phyloP scores from a whole-genome alignment of 1,140 invertebrate genomes.

The Heliconius hewitsoni region DNA sequence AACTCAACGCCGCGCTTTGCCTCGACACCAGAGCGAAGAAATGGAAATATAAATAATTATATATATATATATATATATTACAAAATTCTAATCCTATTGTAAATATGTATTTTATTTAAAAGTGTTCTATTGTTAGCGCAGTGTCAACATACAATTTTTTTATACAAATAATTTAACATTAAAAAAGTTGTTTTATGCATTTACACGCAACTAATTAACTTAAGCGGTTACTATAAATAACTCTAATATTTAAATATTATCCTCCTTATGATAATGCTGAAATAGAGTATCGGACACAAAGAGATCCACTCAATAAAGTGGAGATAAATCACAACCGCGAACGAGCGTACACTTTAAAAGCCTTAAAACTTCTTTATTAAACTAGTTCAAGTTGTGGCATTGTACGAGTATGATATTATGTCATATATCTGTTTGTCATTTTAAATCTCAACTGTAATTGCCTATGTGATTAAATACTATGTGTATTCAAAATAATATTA shows the following conservation, averaged over 20 bases:
- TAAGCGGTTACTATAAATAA: neutral
- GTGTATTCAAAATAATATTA: too few species aligned
- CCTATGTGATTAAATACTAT: neutral
- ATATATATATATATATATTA: too few species aligned
- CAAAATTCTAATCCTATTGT: too few species aligned
- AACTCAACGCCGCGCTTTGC: too few species aligned
- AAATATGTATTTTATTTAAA: too few species aligned
- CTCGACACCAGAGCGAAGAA: too few species aligned
- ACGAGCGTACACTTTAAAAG: conserved; percentile 40
- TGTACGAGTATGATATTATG: neutral
- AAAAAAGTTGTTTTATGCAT: neutral
- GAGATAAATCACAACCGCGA: conserved; percentile 56
- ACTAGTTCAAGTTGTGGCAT: conserved; percentile 26
- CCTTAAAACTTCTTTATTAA: conserved; percentile 43
- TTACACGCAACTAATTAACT: neutral
- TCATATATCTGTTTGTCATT: neutral
- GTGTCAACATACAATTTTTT: neutral
- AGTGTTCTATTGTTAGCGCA: too few species aligned
- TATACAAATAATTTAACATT: neutral
- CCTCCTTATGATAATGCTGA: conserved; percentile 42
- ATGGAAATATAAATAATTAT: too few species aligned
- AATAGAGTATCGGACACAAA: conserved; percentile 56
- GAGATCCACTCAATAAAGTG: conserved; percentile 56
- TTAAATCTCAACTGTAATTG: neutral
- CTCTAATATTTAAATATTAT: conserved; percentile 39